Evolutionary conservation across 2,888 invertebrate species (phyloP), one percentile per base, ranked within the genome.

Genomic region (Hoplodrina blanda): DNA sequence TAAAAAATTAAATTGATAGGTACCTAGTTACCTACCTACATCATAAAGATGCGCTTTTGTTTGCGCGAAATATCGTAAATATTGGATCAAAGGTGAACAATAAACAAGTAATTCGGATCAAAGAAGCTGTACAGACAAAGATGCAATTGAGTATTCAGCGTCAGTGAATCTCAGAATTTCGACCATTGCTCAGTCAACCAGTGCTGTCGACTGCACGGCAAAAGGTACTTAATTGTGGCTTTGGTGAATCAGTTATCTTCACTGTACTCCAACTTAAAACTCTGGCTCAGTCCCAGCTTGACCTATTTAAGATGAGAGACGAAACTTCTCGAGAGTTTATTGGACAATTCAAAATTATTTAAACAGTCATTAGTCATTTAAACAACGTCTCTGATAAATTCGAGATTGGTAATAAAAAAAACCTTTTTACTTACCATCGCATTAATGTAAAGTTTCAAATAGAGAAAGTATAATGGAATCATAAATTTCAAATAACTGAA

Each of bases 191-290:
- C 76, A 69, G 61, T 62, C 54, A 59, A 68, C 65, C 62, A 33
- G 20, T 52, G 50, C 63, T 61, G 67, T 65, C 66, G 57, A 66
- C 20, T 69, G 55, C 20, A 54, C 50, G 49, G 68, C 60, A 73
- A 69, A 78, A 72, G 71, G 75, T 81, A 81, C 64, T 78, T 80
- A 71, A 78, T 78, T 75, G 71, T 80, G 78, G 75, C 66, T 80
- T 74, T 65, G 64, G 81, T 66, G 71, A 78, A 79, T 78, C 71
- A 66, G 75, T 71, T 80, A 78, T 71, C 80, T 78, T 69, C 75
- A 75, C 62, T 71, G 75, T 81, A 63, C 69, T 80, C 59, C 63
- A 80, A 77, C 70, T 80, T 69, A 70, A 77, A 80, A 79, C 70
- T 81, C 59, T 49, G 66, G 56, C 63, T 67, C 61, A 53, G 66